A percentile compares a stretch with the other conserved stretches of the same genome.
phyloP scores from a whole-genome alignment of 2,888 invertebrate species.

The Heliothis peltigera region DNA sequence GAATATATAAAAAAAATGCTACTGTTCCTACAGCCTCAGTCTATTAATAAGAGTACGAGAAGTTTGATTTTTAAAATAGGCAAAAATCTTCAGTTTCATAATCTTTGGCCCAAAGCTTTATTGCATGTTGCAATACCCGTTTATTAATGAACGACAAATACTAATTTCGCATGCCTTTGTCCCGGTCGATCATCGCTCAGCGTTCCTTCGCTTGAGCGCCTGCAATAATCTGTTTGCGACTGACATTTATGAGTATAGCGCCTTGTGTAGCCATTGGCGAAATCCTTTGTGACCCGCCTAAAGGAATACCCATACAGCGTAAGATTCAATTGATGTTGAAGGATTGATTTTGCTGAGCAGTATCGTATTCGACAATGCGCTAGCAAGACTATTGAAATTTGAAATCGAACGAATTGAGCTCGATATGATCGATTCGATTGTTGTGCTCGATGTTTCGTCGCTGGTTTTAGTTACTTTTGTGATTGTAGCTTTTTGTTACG shows the following conservation, averaged over 20 bases:
- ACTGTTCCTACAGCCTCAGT: background rate
- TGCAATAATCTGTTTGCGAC: constrained; percentile 68
- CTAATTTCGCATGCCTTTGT: constrained; percentile 82
- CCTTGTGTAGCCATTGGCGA: constrained; percentile 53
- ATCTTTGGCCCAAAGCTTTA: constrained; percentile 59
- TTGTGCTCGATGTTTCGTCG: constrained; percentile 12
- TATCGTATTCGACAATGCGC: constrained; percentile 29
- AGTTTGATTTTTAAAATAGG: constrained; percentile 7
- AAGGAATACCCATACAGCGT: constrained; percentile 40
- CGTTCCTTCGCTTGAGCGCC: constrained; percentile 60
- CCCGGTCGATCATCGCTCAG: constrained; percentile 62
- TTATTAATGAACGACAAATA: constrained; percentile 78
- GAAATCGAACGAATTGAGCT: constrained; percentile 34
- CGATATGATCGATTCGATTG: constrained; percentile 20
- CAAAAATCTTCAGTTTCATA: constrained; percentile 27
- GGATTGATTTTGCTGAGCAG: constrained; percentile 46
- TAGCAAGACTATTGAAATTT: constrained; percentile 35
- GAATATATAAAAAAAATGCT: too few species aligned
- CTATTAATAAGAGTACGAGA: background rate
- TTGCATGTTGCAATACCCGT: constrained; percentile 64
- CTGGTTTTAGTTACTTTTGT: constrained; percentile 11
- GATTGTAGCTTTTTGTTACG: background rate
- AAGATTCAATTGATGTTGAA: constrained; percentile 51
- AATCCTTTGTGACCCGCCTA: constrained; percentile 61
- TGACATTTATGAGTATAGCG: constrained; percentile 63